These are phyloP conservation scores for Orchesella cincta DNA, from an alignment of 1,140 invertebrate species.

Conservation along the genomic window DNA sequence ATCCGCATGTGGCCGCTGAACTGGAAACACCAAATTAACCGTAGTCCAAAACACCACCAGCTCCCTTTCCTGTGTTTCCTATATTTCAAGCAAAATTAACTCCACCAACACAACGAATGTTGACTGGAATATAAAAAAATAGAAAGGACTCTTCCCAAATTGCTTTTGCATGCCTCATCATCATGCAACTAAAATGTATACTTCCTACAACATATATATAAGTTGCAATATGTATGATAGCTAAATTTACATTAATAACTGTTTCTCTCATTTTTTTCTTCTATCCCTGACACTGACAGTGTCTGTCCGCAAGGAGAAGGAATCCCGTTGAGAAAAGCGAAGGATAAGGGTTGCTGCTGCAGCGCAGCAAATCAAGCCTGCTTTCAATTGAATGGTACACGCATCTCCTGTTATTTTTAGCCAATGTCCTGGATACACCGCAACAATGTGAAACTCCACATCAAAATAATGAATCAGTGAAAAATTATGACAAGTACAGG, in stretches of 20 bases:
- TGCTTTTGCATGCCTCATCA: constrained; percentile 8
- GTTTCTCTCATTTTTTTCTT: background rate
- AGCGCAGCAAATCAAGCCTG: too few species aligned
- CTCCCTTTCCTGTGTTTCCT: background rate
- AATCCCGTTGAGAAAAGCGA: background rate
- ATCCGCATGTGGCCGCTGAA: constrained; percentile 9
- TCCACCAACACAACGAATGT: background rate
- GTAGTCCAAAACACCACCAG: background rate
- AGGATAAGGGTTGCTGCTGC: background rate
- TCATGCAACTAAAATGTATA: background rate
- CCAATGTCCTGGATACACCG: background rate
- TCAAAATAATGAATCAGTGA: constrained; percentile 28
- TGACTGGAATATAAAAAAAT: background rate
- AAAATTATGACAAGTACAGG: constrained; percentile 29
- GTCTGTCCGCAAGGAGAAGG: constrained; percentile 22
- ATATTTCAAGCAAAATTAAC: background rate
- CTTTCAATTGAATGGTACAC: too few species aligned
- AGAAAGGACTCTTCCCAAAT: constrained; percentile 5
- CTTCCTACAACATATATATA: background rate
- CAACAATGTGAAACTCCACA: constrained; percentile 14
- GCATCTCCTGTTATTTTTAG: background rate
- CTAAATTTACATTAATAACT: too few species aligned
- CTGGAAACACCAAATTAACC: constrained; percentile 9
- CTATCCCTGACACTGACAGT: constrained; percentile 20
- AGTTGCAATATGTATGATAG: background rate